These are phyloP conservation scores for Solea senegalensis DNA, from an alignment of 2,113 vertebrate genomes.

Conservation along the genomic window DNA sequence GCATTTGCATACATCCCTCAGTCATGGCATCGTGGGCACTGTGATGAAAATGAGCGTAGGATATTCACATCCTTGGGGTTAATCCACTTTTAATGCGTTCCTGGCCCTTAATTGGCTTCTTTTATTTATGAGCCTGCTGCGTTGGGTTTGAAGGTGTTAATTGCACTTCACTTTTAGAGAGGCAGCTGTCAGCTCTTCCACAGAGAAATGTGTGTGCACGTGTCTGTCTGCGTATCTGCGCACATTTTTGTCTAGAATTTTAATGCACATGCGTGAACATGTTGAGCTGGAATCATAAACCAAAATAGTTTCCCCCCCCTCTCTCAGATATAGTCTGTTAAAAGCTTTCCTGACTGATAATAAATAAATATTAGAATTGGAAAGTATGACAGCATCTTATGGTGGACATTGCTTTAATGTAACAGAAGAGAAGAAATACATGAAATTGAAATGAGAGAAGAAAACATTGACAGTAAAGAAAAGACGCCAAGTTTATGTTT, in stretches of 20 bases:
- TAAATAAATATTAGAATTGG: no score
- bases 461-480: no score
- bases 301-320: no score
- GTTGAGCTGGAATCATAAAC: neutral
- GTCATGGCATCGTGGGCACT: slow-evolving; percentile 42
- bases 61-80: slow-evolving; percentile 69
- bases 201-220: slow-evolving; percentile 20
- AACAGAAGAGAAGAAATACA: no score
- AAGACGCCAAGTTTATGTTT: no score
- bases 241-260: neutral
- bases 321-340: no score
- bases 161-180: slow-evolving; percentile 71
- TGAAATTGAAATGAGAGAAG: no score
- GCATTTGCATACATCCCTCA: slow-evolving; percentile 42
- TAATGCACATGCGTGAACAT: slow-evolving; percentile 4
- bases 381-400: no score
- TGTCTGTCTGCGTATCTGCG: slow-evolving; percentile 3
- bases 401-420: no score
- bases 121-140: slow-evolving; percentile 71
- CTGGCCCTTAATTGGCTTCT: slow-evolving; percentile 58
- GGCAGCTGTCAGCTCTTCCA: slow-evolving; percentile 64
- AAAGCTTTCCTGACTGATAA: no score
- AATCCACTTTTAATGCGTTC: slow-evolving; percentile 70
- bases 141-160: slow-evolving; percentile 75
- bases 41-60: slow-evolving; percentile 61